Evolutionary conservation across 2,888 invertebrate species (phyloP), one percentile per base, ranked within the genome.

Genomic region (Tachina lurida): DNA sequence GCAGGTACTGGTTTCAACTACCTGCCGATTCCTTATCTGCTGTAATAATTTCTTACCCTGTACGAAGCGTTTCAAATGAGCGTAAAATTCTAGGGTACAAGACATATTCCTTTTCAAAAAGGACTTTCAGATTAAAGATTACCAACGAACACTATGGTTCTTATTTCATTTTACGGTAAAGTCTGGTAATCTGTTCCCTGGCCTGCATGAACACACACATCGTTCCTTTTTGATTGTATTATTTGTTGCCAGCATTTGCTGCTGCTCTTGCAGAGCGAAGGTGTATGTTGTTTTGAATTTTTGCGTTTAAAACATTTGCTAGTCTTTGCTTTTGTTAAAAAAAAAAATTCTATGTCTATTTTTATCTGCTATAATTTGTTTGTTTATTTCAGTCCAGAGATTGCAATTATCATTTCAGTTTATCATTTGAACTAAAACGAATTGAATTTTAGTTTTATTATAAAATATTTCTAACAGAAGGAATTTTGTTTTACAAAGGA

Each of bases 31-130:
- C 45, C 41, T 43, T 85, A 85, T 87, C 84, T 17, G n/a, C 19
- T 58, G 63, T 41, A 56, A 10, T 77, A 45, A 60, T 58, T 67
- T 62, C 31, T 60, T 56, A 43, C 39, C n/a, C 19, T 45, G 54
- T 68, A 80, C 10, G 8, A 84, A 86, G 83, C 84, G 75, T 86
- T 84, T 80, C 78, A 67, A 87, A 87, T 85, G 82, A 82, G 86
- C 87, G 62, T 85, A 81, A 79, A 78, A 75, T 60, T 67, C 13
- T 47, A n/a, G 54, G 41, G 39, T 31, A 31, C 31, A 39, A n/a
- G 22, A 15, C 39, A 41, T 68, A 45, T 70, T 31, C 31, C 2
- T 5, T 17, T 67, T n/a, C 13, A 58, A 58, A 52, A 60, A 13
- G 58, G 22, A 49, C 54, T 77, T 62, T 19, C 41, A 76, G 82